These are phyloP conservation scores for Elysia crispata DNA, from an alignment of 2,888 invertebrate species.

Conservation along the genomic window DNA sequence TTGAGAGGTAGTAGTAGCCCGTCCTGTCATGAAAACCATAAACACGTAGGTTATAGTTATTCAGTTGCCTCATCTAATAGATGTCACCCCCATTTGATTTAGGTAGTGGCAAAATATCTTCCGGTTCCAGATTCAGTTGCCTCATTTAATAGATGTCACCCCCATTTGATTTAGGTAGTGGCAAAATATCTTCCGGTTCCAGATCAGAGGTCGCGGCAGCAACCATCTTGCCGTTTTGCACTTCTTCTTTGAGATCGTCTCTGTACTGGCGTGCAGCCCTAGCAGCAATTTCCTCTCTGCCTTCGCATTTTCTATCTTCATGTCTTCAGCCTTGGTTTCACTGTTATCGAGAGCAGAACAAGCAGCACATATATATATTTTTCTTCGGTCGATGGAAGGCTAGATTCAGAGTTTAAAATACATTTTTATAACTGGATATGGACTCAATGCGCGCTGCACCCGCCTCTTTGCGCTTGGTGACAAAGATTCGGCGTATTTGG, in stretches of 20 bases:
- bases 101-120: not conserved
- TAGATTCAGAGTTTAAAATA: not conserved
- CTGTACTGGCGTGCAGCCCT: not conserved
- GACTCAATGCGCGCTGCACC: not conserved
- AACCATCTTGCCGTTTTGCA: not conserved
- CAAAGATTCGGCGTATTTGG: not conserved
- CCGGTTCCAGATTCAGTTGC: not conserved
- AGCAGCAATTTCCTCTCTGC: not conserved
- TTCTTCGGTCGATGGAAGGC: not conserved
- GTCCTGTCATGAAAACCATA: slow-evolving; percentile 4
- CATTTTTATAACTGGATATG: slow-evolving; percentile 1
- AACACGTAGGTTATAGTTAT: not conserved
- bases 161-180: not conserved
- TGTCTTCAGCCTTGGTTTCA: not conserved
- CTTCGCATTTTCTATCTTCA: too few species aligned
- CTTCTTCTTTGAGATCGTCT: not conserved
- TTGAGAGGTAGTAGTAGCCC: not conserved
- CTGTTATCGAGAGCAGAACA: not conserved
- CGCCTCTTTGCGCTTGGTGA: too few species aligned
- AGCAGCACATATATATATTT: not conserved
- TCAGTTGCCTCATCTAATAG: too few species aligned
- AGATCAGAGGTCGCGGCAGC: not conserved
- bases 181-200: not conserved
- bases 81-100: not conserved
- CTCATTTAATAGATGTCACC: not conserved